phyloP scores from a whole-genome alignment of 2,113 vertebrate genomes.

The Hippocampus abdominalis region DNA sequence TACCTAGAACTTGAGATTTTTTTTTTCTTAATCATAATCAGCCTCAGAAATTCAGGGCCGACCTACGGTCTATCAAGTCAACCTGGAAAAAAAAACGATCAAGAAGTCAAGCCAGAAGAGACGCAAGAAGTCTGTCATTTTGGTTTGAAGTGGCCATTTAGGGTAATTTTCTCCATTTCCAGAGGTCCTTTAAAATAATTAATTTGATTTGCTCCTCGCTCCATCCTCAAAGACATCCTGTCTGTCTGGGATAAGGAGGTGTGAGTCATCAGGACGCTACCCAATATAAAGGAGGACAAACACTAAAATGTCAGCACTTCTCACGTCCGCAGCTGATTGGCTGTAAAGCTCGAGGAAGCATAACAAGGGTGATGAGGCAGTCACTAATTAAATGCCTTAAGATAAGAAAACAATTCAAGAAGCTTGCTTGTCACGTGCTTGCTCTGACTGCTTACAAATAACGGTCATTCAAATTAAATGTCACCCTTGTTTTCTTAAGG shows the following conservation, averaged over 20 bases:
- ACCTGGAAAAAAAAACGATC: background rate
- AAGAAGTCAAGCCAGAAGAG: background rate
- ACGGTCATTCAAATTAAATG: background rate
- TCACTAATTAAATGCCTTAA: constrained; percentile 26
- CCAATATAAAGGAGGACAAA: constrained; percentile 40
- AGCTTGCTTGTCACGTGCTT: constrained; percentile 15
- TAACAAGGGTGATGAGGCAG: constrained; percentile 5
- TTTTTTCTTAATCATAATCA: constrained; percentile 10
- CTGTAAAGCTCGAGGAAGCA: constrained; percentile 45
- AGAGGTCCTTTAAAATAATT: constrained; percentile 5
- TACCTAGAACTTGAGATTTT: constrained; percentile 7
- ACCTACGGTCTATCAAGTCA: background rate
- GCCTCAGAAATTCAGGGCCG: background rate
- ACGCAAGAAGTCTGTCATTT: background rate
- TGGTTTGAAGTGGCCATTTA: background rate
- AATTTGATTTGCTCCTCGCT: constrained; percentile 35
- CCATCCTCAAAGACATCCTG: constrained; percentile 38
- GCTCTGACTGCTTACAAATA: constrained; percentile 14
- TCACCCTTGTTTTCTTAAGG: background rate
- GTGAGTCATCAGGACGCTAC: constrained; percentile 52
- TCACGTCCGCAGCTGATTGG: constrained; percentile 49
- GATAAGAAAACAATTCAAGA: constrained; percentile 27
- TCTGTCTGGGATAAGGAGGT: constrained; percentile 28
- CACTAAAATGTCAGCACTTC: constrained; percentile 57
- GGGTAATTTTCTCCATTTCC: background rate